Evolutionary conservation across 2,888 invertebrate genomes (phyloP).

Genomic region (Peribatodes rhomboidaria): DNA sequence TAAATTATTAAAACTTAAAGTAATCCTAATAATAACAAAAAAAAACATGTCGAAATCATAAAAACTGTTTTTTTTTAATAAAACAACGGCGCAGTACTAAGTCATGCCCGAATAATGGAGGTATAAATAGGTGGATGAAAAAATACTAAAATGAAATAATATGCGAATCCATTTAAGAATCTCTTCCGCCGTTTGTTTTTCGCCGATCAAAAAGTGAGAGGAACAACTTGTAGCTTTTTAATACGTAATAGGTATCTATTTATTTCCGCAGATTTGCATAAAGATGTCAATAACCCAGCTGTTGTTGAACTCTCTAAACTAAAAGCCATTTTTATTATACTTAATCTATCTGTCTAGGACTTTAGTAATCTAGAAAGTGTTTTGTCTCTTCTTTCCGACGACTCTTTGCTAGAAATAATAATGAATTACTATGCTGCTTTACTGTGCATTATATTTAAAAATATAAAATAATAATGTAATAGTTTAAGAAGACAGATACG

Average conservation of each 20-base stretch:
- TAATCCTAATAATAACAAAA: too few relatives aligned
- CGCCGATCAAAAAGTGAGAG: conserved; percentile 28
- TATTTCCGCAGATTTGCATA: conserved; percentile 30
- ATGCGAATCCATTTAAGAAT: neutral
- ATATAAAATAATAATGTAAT: too few relatives aligned
- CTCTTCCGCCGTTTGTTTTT: neutral
- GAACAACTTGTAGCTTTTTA: conserved; percentile 5
- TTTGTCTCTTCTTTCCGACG: neutral
- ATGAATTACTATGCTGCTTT: neutral
- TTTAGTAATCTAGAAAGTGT: conserved; percentile 21
- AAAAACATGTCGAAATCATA: too few relatives aligned
- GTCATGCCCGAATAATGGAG: too few relatives aligned
- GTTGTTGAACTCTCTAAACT: conserved; percentile 20
- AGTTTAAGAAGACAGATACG: too few relatives aligned
- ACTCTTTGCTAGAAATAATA: neutral
- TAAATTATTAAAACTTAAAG: too few relatives aligned
- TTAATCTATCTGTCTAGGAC: conserved; percentile 24
- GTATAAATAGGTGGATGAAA: too few relatives aligned
- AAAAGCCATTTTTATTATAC: conserved; percentile 13
- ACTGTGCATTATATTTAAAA: neutral
- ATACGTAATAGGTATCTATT: conserved; percentile 24
- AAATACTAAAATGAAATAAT: too few relatives aligned
- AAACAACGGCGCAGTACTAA: too few relatives aligned
- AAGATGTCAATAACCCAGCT: conserved; percentile 29
- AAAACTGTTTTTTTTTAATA: too few relatives aligned